Percentiles rank a stretch among this genome's conserved stretches.
These are phyloP conservation scores for Acanthurus leucopareius DNA, from an alignment of 2,797 vertebrate species.

Conservation along the genomic window DNA sequence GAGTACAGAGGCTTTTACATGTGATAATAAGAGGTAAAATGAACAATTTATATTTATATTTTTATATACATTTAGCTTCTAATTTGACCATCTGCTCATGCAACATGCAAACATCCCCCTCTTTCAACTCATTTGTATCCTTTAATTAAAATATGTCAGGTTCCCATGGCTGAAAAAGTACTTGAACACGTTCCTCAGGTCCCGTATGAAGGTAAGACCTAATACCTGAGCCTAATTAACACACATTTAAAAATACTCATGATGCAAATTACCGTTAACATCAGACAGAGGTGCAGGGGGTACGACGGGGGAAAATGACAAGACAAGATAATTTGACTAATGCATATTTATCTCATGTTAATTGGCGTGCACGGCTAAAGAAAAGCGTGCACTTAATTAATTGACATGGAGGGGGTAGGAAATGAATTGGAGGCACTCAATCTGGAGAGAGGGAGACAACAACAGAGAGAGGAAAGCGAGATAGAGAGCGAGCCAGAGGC, in stretches of 20 bases:
- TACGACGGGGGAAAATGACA: conserved; percentile 57
- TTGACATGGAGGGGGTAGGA: conserved; percentile 80
- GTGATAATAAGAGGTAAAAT: not conserved
- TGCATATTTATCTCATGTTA: conserved; percentile 88
- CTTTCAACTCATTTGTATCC: conserved; percentile 36
- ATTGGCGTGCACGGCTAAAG: conserved; percentile 84
- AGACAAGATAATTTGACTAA: conserved; percentile 83
- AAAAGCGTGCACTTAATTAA: conserved; percentile 86
- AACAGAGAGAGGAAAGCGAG: conserved; percentile 17
- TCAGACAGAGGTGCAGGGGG: conserved; percentile 56
- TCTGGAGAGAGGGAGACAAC: conserved; percentile 73
- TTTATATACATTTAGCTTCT: not conserved
- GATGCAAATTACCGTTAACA: conserved; percentile 84
- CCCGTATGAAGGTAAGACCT: conserved; percentile 74
- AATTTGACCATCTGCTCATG: conserved; percentile 16
- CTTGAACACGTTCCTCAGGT: conserved; percentile 81
- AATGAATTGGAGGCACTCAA: conserved; percentile 79
- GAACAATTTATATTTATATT: not conserved
- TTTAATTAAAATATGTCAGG: conserved; percentile 71
- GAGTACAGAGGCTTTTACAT: not conserved
- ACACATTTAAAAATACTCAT: conserved; percentile 82
- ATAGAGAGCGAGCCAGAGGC: not conserved
- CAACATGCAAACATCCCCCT: conserved; percentile 29
- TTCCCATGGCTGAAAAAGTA: conserved; percentile 62
- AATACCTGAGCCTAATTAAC: conserved; percentile 83